phyloP scores from a whole-genome alignment of 2,888 invertebrate genomes.

The Xylota segnis region DNA sequence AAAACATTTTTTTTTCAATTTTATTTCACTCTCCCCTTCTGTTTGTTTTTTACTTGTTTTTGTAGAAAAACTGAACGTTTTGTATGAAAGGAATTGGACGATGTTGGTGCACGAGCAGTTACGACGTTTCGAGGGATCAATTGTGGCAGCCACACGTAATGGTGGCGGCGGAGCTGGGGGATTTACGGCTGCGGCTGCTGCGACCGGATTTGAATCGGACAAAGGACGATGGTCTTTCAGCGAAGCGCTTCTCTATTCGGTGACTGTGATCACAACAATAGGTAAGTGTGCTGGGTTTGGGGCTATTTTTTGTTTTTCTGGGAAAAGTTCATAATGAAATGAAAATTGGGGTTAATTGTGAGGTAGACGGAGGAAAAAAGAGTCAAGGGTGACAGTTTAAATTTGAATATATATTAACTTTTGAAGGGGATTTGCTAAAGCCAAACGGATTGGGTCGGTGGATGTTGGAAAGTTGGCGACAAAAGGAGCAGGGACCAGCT shows the following conservation, averaged over 20 bases:
- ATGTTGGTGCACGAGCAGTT: conserved; percentile 91
- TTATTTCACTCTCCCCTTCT: not conserved
- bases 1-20: not conserved
- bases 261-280: conserved; percentile 95
- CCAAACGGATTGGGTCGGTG: conserved; percentile 1
- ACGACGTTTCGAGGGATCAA: conserved; percentile 91
- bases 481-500: not conserved
- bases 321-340: conserved; percentile 17
- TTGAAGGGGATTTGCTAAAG: conserved; percentile 30
- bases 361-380: conserved; percentile 12
- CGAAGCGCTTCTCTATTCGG: conserved; percentile 92
- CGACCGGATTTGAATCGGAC: conserved; percentile 82
- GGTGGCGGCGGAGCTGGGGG: conserved; percentile 77
- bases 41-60: conserved; percentile 39
- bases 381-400: conserved; percentile 5
- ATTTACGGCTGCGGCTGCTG: conserved; percentile 45
- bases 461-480: not conserved
- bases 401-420: conserved; percentile 58
- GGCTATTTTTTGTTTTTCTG: not conserved
- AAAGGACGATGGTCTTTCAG: conserved; percentile 90
- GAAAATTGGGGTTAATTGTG: conserved; percentile 47
- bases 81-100: conserved; percentile 94
- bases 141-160: conserved; percentile 90
- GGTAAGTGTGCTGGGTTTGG: conserved; percentile 86
- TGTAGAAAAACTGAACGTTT: conserved; percentile 91